phyloP scores from a whole-genome alignment of 2,888 invertebrate genomes.

The Anagyrus pseudococci region DNA sequence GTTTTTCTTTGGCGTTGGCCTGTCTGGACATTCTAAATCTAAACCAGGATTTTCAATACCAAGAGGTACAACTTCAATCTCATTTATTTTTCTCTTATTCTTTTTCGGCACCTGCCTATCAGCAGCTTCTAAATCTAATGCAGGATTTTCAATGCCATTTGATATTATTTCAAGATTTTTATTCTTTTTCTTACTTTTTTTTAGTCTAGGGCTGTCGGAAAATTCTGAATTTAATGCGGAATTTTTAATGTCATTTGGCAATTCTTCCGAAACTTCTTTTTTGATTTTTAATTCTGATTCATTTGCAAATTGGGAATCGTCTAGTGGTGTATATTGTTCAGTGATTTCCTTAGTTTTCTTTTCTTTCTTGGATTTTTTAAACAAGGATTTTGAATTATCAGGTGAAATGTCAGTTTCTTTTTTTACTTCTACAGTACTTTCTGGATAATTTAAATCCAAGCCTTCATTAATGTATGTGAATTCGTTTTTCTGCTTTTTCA shows the following conservation, averaged over 20 bases:
- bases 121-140: slow-evolving; percentile 35
- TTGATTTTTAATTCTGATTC: too few relatives aligned
- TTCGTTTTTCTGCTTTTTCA: too few relatives aligned
- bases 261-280: too few relatives aligned
- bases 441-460: slow-evolving; percentile 16
- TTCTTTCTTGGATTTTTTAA: too few relatives aligned
- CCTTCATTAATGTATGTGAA: too few relatives aligned
- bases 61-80: slow-evolving; percentile 1
- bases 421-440: background rate
- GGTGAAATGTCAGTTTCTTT: background rate
- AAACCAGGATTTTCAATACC: slow-evolving; percentile 11
- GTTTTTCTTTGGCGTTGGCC: background rate
- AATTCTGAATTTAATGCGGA: slow-evolving; percentile 36
- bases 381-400: background rate
- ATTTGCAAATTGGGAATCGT: too few relatives aligned
- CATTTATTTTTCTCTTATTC: slow-evolving; percentile 14
- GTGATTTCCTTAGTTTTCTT: too few relatives aligned
- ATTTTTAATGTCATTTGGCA: slow-evolving; percentile 15
- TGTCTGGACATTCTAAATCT: slow-evolving; percentile 1
- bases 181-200: slow-evolving; percentile 13
- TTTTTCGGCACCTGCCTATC: slow-evolving; percentile 20
- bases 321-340: too few relatives aligned
- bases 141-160: slow-evolving; percentile 20
- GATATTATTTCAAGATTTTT: background rate
- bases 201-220: background rate